phyloP scores from a whole-genome alignment of 2,113 vertebrate species.

The Oreochromis niloticus region DNA sequence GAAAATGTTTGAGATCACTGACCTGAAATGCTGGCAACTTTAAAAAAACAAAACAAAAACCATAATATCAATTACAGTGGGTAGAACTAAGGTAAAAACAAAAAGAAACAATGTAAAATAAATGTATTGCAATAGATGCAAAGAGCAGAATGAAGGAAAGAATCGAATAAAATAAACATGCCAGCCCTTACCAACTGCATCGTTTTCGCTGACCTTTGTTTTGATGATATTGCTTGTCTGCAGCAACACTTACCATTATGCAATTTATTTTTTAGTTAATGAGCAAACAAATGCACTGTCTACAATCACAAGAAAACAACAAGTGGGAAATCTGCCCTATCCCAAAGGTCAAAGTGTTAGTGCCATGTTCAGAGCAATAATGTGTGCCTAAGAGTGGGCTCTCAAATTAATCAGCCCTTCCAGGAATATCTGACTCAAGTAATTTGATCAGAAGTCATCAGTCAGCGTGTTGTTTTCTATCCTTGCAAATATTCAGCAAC shows the following conservation, averaged over 20 bases:
- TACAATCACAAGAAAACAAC: neutral
- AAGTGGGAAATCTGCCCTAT: neutral
- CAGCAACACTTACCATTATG: neutral
- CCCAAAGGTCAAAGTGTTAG: neutral
- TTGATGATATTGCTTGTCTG: neutral
- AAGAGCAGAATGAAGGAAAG: neutral
- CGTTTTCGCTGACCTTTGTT: neutral
- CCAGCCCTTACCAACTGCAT: neutral
- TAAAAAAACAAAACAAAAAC: neutral
- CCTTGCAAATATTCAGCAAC: neutral
- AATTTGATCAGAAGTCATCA: neutral
- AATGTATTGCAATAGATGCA: neutral
- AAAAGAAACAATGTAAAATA: neutral
- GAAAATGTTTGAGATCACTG: neutral
- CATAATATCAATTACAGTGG: neutral
- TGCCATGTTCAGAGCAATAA: neutral
- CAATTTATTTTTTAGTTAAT: neutral
- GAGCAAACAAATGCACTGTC: neutral
- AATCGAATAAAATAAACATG: neutral
- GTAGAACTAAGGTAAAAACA: neutral
- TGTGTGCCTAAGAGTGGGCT: neutral
- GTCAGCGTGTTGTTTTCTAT: neutral
- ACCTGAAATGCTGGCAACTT: neutral
- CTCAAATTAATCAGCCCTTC: neutral
- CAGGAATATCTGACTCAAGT: neutral